Base-by-base conservation (phyloP, 2,797 vertebrate genomes). In the Lycodopsis pacificus region DNA sequence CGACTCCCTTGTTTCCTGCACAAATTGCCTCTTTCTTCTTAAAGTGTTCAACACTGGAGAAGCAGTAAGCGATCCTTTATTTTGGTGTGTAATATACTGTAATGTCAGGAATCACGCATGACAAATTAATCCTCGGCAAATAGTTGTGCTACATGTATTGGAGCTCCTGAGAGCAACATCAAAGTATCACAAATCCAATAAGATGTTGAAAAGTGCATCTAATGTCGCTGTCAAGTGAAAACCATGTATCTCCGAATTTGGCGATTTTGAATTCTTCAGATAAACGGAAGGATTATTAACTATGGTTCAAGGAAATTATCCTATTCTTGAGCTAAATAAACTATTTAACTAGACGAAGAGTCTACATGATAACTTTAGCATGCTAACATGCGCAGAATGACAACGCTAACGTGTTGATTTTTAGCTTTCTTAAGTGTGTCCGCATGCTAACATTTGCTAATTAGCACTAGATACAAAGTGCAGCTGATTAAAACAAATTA, bases 91-190 rank as follows among this genome's bases (percentile, higher is more conserved):
- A 34, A 42, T 65, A 59, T 30, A 38, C 30, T 78, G 81, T 80
- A 63, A 59, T 51, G 38, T 79, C 11, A 81, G 44, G 57, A 82
- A 49, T 65, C 51, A 64, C 82, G 78, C 72, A 79, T 82, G 57
- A 73, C 1, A 59, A 71, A 74, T 13, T 5, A 30, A 81, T 80
- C 64, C 34, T 73, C 25, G 49, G 63, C 27, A n/a, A 69, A 51
- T 22, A 62, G 51, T 46, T 75, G 42, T 73, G 44, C 46, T 71
- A 36, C 25, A 22, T 73, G 44, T 65, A 36, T 53, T 14, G 30
- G 13, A 27, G 14, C 58, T 62, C 36, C 38, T 40, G 27, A 76
- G 70, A 76, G 15, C 25, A 69, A 32, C 42, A 38, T 32, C n/a
- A 40, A 74, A 36, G 20, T 59, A 34, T 74, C 38, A 63, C 17